phyloP scores from a whole-genome alignment of 2,113 vertebrate genomes.

The Aepyceros melampus region DNA sequence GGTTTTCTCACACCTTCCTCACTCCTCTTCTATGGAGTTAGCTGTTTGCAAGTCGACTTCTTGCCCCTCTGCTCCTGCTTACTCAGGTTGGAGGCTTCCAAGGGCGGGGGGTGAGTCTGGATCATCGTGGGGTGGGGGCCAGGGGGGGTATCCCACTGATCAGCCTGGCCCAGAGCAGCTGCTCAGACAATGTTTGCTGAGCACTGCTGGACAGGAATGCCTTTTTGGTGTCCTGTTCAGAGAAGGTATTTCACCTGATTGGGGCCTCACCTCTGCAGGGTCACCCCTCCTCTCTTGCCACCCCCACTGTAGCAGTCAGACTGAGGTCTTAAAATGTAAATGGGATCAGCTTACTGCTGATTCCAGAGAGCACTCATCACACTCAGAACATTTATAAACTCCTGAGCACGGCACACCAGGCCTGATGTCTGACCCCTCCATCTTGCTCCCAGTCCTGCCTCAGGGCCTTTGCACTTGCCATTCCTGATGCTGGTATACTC shows the following conservation, averaged over 20 bases:
- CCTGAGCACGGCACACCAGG: neutral
- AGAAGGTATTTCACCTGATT: neutral
- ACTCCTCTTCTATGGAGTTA: neutral
- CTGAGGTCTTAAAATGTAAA: neutral
- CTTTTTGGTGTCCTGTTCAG: neutral
- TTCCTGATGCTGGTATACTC: neutral
- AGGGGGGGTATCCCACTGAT: too few species aligned
- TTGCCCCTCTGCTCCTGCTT: neutral
- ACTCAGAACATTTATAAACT: neutral
- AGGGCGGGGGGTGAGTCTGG: neutral
- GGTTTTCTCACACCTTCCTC: neutral
- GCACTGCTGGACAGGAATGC: neutral
- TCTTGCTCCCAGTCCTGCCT: too few species aligned
- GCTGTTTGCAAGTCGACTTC: neutral
- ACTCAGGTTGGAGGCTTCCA: neutral
- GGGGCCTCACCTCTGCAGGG: neutral
- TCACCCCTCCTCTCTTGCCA: neutral
- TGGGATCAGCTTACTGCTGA: neutral
- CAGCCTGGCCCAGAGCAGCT: neutral
- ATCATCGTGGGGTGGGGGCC: rapidly evolving
- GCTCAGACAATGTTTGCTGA: neutral
- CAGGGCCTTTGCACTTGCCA: neutral
- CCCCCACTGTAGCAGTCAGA: neutral
- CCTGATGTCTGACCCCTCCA: neutral
- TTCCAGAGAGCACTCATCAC: neutral